Percentiles rank a stretch among this genome's conserved stretches.
phyloP scores from a whole-genome alignment of 2,797 vertebrate genomes.

The Picus viridis region DNA sequence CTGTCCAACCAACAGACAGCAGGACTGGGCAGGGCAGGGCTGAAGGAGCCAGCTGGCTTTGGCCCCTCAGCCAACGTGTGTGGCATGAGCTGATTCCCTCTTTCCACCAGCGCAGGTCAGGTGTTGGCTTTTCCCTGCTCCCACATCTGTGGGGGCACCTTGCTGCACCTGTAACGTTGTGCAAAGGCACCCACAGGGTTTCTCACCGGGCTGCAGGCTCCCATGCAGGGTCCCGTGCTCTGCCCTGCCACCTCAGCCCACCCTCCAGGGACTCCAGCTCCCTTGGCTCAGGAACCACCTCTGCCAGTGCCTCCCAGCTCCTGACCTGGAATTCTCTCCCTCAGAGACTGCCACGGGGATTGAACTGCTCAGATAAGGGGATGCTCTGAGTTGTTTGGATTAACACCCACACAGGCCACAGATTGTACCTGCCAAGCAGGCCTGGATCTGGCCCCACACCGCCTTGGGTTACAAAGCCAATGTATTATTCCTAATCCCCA shows the following conservation, averaged over 20 bases:
- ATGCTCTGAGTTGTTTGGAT: neutral
- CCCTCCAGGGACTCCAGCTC: neutral
- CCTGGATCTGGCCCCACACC: neutral
- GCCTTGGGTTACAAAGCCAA: neutral
- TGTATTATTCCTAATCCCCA: no score
- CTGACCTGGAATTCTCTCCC: neutral
- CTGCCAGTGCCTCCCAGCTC: neutral
- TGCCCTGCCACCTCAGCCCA: neutral
- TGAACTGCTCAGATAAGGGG: neutral
- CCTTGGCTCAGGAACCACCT: rapidly evolving
- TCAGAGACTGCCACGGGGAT: neutral
- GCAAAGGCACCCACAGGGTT: neutral
- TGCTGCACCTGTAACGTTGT: neutral
- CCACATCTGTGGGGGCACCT: neutral
- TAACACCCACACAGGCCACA: neutral
- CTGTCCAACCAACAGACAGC: neutral
- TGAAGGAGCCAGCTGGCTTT: neutral
- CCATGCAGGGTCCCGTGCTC: neutral
- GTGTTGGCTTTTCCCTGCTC: neutral
- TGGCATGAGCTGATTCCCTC: neutral
- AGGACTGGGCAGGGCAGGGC: neutral
- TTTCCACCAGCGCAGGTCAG: neutral
- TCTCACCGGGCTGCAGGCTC: neutral
- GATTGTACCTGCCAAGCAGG: neutral
- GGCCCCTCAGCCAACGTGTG: neutral